Evolutionary conservation across 2,113 vertebrate species (phyloP).

Genomic region (Mastomys natalensis): DNA sequence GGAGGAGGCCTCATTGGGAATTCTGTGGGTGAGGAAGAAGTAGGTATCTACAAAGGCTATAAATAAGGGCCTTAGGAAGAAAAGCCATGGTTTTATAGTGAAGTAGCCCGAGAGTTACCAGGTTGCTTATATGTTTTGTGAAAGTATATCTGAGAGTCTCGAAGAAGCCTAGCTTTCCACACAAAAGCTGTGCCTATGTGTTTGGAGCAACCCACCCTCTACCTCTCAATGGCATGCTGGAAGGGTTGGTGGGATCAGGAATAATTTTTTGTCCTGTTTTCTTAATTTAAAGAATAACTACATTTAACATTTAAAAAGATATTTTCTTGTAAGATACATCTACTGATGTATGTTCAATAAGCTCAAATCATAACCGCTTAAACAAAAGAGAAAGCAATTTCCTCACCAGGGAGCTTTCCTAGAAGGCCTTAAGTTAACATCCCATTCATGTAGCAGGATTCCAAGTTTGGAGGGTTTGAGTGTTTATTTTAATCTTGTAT

Average conservation of each 20-base stretch:
- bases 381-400: not conserved
- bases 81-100: not conserved
- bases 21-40: not conserved
- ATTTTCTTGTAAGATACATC: not conserved
- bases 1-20: not conserved
- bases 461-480: not conserved
- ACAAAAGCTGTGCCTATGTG: not conserved
- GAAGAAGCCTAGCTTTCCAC: not conserved
- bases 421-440: conserved; percentile 14
- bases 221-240: not conserved
- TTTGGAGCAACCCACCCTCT: not conserved
- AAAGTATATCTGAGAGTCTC: not conserved
- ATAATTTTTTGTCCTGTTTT: not conserved
- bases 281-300: not conserved
- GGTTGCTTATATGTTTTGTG: not conserved
- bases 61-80: not conserved
- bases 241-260: not conserved
- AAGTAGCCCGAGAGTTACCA: not conserved
- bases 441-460: conserved; percentile 45
- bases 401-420: conserved; percentile 24
- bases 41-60: not conserved
- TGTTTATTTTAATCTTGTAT: conserved; percentile 69
- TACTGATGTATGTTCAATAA: not conserved
- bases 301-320: conserved; percentile 23
- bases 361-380: not conserved